These are phyloP conservation scores for Meteorus cinctellus DNA, from an alignment of 2,888 invertebrate species.

Conservation along the genomic window DNA sequence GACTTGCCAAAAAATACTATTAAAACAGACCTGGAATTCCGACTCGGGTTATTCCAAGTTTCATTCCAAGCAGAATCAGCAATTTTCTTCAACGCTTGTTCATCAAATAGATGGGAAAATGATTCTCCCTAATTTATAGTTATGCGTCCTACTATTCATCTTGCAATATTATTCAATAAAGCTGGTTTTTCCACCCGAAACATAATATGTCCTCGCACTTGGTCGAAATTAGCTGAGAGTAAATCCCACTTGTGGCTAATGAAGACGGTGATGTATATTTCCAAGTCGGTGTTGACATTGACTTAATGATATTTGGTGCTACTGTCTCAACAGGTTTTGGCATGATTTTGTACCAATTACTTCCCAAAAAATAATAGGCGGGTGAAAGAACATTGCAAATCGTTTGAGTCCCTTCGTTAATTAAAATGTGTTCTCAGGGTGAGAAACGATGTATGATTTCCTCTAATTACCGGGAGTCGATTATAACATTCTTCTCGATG, in stretches of 20 bases:
- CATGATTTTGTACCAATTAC: constrained; percentile 47
- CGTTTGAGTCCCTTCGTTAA: constrained; percentile 31
- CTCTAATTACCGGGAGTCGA: constrained; percentile 47
- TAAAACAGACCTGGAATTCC: too few relatives aligned
- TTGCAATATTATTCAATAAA: constrained; percentile 35
- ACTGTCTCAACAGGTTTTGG: background rate
- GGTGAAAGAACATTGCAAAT: too few relatives aligned
- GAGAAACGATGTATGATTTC: constrained; percentile 44
- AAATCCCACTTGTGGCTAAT: constrained; percentile 43
- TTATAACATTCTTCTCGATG: constrained; percentile 50
- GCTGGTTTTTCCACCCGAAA: constrained; percentile 44
- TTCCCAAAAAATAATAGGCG: constrained; percentile 34
- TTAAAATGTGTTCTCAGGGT: constrained; percentile 53
- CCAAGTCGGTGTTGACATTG: constrained; percentile 38
- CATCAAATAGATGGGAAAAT: constrained; percentile 42
- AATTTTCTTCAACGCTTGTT: constrained; percentile 40
- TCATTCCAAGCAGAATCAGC: constrained; percentile 29
- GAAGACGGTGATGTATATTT: constrained; percentile 19
- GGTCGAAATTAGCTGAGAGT: constrained; percentile 11
- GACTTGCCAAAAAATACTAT: too few relatives aligned
- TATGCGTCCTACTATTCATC: constrained; percentile 32
- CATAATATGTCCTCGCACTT: constrained; percentile 25
- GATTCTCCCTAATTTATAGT: constrained; percentile 20
- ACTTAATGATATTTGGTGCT: constrained; percentile 36
- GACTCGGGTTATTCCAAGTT: constrained; percentile 31